Base-by-base conservation (phyloP, 2,797 vertebrate species). In the Rhinichthys osculus region DNA sequence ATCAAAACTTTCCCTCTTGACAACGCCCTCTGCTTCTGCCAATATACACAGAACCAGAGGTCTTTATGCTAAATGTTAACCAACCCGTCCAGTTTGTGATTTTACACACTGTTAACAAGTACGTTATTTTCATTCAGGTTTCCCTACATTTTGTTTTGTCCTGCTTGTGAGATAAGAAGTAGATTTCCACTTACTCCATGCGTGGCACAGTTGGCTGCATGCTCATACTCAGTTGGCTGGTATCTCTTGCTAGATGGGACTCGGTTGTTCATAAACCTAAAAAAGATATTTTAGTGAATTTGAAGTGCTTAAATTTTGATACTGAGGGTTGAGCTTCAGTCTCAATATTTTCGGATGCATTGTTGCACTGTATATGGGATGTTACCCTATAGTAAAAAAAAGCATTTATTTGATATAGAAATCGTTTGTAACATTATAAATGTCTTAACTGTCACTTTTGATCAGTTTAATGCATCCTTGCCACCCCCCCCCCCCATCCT, bases 221-320 rank as follows among this genome's bases (percentile, higher is more conserved):
- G 98, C 88, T 99, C 98, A 0, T 98, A 98, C 54, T 98, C 97
- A 0, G 98, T 99, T 2, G 98, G 98, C 90, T 97, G 97, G 94
- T 99, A 99, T 91, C 98, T 92, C 94, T 95, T 92, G 93, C 96
- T 96, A 91, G 96, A 90, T 0, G 98, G 97, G 17, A 97, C 98
- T 19, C 97, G 95, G 91, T 95, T 95, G 90, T 99, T 99, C 98
- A 98, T 99, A 92, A 97, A 98, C 94, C 98, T 99, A 89, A 90
- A 87, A 92, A 16, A 89, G 57, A 80, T 81, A 16, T 83, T 8
- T 23, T 21, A 35, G 47, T 50, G n/a, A n/a, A 57, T 71, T 77
- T 57, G 8, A 66, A 47, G 16, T 21, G 19, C 7, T 79, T 67
- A 2, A 19, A 70, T 81, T 35, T 10, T 81, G 33, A 50, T 11